Percentiles rank a stretch among this genome's conserved stretches.
Evolutionary conservation across 2,797 vertebrate genomes (phyloP).

Genomic region (Hemibagrus guttatus): DNA sequence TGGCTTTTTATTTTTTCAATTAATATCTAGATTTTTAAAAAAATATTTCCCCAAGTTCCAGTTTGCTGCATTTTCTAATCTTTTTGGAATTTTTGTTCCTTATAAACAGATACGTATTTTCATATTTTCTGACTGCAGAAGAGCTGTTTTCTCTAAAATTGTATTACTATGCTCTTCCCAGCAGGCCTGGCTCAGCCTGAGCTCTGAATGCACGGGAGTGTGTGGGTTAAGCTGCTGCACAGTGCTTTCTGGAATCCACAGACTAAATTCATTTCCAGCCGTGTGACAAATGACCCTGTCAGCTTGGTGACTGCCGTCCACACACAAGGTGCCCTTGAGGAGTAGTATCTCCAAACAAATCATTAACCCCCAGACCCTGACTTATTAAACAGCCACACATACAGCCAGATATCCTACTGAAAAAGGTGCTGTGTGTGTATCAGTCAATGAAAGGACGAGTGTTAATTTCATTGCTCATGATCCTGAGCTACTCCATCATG

Average conservation of each 20-base stretch:
- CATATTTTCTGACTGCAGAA: constrained; percentile 3
- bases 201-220: constrained; percentile 10
- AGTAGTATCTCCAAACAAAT: constrained; percentile 47
- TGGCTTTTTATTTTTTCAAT: neutral
- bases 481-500: constrained; percentile 9
- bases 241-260: constrained; percentile 15
- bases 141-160: constrained; percentile 7
- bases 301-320: constrained; percentile 63
- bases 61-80: neutral
- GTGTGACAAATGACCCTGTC: constrained; percentile 77
- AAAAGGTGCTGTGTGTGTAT: neutral
- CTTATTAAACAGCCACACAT: neutral
- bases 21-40: neutral
- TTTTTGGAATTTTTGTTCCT: neutral
- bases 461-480: constrained; percentile 20
- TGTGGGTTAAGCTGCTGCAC: constrained; percentile 42
- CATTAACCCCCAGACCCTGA: constrained; percentile 37
- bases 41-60: neutral
- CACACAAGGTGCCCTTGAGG: constrained; percentile 73
- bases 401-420: neutral
- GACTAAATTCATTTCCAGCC: constrained; percentile 55
- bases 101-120: neutral
- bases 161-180: constrained; percentile 14
- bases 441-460: constrained; percentile 3
- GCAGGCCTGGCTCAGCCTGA: constrained; percentile 5